These are phyloP conservation scores for Chydorus sphaericus DNA, from an alignment of 2,888 invertebrate genomes.

Conservation along the genomic window DNA sequence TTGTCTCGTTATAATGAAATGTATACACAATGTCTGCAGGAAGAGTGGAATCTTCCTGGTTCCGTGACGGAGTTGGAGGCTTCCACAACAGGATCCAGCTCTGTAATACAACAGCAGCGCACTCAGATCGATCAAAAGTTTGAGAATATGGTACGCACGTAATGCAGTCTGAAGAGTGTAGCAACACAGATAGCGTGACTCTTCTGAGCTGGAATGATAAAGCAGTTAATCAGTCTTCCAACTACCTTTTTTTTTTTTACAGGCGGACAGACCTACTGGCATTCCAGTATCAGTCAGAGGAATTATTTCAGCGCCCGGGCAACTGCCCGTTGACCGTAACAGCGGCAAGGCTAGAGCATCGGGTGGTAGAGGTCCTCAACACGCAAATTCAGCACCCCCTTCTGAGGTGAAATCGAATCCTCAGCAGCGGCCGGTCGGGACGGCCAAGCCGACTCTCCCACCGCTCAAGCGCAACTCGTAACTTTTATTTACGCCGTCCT, in stretches of 20 bases:
- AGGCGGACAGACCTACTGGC: neutral
- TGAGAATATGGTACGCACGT: neutral
- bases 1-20: too few species aligned
- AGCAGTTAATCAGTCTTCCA: neutral
- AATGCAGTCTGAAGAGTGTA: too few species aligned
- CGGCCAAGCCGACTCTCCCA: too few species aligned
- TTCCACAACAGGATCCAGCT: neutral
- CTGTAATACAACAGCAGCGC: neutral
- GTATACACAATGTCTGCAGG: slow-evolving; percentile 3
- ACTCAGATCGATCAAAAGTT: neutral
- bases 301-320: neutral
- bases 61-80: neutral
- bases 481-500: too few species aligned
- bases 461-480: neutral
- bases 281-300: too few species aligned
- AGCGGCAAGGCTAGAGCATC: too few species aligned
- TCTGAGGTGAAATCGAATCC: neutral
- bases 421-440: too few species aligned
- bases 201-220: neutral
- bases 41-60: slow-evolving; percentile 10
- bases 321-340: neutral
- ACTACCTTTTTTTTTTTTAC: too few species aligned
- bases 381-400: neutral
- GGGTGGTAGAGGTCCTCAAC: too few species aligned
- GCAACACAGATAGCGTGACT: neutral